Conservation (phyloP, 1,140 invertebrate species). For the Druon quercuslanigerum region DNA sequence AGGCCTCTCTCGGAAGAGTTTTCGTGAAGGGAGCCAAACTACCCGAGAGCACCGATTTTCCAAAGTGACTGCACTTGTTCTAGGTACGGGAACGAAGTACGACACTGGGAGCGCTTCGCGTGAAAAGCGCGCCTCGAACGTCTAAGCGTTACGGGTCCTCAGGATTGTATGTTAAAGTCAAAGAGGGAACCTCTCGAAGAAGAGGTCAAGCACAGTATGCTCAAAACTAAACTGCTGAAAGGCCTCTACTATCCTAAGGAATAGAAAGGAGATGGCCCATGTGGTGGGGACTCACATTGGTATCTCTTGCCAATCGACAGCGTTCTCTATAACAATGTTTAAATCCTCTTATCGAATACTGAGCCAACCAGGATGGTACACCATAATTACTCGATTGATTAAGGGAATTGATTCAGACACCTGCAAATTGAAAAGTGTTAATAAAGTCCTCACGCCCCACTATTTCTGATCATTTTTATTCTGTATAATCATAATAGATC, state of each 20-base stretch:
- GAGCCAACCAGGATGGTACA: neutral
- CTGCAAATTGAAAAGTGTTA: no score
- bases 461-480: no score
- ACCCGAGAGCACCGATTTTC: conserved; percentile 8
- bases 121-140: conserved; percentile 13
- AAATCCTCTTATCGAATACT: conserved; percentile 12
- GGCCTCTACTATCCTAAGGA: conserved; percentile 41
- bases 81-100: neutral
- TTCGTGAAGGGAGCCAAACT: conserved; percentile 31
- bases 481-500: no score
- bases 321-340: conserved; percentile 32
- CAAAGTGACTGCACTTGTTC: conserved; percentile 14
- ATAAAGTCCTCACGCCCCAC: no score
- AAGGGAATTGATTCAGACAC: no score
- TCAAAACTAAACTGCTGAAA: conserved; percentile 43
- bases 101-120: neutral
- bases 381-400: neutral
- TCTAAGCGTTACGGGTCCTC: neutral
- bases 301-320: conserved; percentile 34
- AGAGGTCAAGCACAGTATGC: conserved; percentile 60
- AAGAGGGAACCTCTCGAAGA: conserved; percentile 49
- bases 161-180: neutral
- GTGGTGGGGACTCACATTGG: conserved; percentile 42
- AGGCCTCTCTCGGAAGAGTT: conserved; percentile 30
- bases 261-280: conserved; percentile 44